phyloP scores from a whole-genome alignment of 2,113 vertebrate species.

The Sylvietta virens region DNA sequence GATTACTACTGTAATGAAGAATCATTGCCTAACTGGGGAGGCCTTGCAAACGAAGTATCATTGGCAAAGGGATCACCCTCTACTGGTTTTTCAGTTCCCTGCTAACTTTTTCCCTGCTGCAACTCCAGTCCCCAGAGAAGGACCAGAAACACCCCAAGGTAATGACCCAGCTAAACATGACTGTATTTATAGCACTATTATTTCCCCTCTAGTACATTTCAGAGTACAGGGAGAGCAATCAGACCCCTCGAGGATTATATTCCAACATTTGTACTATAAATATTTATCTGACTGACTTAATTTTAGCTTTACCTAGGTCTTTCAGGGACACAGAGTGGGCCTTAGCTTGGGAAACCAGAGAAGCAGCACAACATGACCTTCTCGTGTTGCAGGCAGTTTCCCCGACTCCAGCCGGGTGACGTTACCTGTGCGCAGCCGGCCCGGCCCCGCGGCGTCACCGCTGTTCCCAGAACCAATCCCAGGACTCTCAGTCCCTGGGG shows the following conservation, averaged over 20 bases:
- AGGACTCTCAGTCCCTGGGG: background rate
- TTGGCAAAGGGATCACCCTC: background rate
- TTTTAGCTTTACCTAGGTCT: constrained; percentile 41
- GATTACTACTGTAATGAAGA: background rate
- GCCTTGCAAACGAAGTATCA: fast-evolving
- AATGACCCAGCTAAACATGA: background rate
- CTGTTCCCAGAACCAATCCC: background rate
- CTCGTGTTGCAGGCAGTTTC: constrained; percentile 15
- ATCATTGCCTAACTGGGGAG: background rate
- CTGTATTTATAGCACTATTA: constrained; percentile 34
- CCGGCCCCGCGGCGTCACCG: background rate
- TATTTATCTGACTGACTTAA: constrained; percentile 37
- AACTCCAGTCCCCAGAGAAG: background rate
- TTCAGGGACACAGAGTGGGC: background rate
- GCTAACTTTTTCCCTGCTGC: background rate
- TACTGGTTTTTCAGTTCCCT: background rate
- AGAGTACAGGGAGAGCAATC: background rate
- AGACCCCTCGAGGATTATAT: constrained; percentile 18
- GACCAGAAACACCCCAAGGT: background rate
- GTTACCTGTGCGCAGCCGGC: background rate
- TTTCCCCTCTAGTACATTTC: constrained; percentile 2
- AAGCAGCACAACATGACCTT: constrained; percentile 46
- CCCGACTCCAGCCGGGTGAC: background rate
- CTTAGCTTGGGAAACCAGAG: constrained; percentile 31
- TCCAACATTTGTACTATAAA: constrained; percentile 33